Percentiles rank a stretch among this genome's conserved stretches.
phyloP scores from a whole-genome alignment of 2,113 vertebrate genomes.

The Perca flavescens region DNA sequence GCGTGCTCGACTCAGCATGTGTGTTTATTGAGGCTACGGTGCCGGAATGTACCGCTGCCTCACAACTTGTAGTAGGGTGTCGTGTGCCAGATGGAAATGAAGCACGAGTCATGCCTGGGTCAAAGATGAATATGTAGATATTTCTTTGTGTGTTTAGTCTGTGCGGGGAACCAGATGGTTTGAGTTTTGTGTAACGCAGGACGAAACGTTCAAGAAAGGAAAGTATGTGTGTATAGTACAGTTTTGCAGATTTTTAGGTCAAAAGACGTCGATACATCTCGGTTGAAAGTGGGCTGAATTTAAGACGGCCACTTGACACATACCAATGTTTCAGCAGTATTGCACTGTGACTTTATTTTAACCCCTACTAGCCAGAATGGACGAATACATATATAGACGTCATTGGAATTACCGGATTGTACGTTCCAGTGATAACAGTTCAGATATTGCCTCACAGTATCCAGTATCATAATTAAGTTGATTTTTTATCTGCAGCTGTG shows the following conservation, averaged over 20 bases:
- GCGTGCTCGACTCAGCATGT: conserved; percentile 60
- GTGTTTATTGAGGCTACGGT: conserved; percentile 45
- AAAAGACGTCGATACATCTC: background rate
- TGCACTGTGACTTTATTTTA: background rate
- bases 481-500: background rate
- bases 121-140: conserved; percentile 41
- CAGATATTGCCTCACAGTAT: background rate
- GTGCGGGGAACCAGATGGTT: conserved; percentile 10
- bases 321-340: background rate
- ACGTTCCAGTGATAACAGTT: background rate
- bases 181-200: background rate
- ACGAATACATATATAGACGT: background rate
- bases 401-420: background rate
- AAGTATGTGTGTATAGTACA: background rate
- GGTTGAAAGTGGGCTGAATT: background rate
- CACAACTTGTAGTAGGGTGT: conserved; percentile 11
- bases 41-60: conserved; percentile 19
- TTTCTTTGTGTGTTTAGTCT: conserved; percentile 4
- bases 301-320: background rate
- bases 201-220: background rate
- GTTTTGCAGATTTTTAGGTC: background rate
- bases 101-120: conserved; percentile 12
- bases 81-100: conserved; percentile 22
- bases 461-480: background rate
- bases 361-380: background rate